These are phyloP conservation scores for Agapornis roseicollis DNA, from an alignment of 2,113 vertebrate genomes.

Conservation along the genomic window DNA sequence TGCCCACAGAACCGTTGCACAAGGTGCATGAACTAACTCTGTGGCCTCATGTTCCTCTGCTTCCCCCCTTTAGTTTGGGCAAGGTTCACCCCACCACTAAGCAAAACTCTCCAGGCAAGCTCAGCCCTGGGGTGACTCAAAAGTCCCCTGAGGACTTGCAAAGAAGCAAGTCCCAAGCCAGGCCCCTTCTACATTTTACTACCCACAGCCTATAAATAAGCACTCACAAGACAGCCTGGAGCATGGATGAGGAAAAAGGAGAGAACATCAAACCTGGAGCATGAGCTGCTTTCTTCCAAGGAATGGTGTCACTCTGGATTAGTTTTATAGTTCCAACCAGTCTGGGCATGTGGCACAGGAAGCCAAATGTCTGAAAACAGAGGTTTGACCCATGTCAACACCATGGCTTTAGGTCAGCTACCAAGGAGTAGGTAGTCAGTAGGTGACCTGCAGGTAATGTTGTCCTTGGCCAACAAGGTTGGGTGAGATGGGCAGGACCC, in stretches of 20 bases:
- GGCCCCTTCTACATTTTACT: background rate
- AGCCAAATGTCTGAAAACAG: background rate
- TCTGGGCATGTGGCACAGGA: background rate
- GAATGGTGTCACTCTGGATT: background rate
- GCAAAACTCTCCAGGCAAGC: background rate
- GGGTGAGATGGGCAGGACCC: background rate
- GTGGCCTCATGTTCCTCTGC: background rate
- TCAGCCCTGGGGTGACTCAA: background rate
- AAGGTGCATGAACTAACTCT: background rate
- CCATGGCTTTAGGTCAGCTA: background rate
- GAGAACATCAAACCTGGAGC: rapidly evolving
- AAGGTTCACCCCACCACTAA: background rate
- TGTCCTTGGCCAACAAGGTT: background rate
- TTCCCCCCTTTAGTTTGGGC: background rate
- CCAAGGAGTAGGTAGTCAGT: background rate
- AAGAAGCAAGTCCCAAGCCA: background rate
- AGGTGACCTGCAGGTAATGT: background rate
- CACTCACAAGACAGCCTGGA: rapidly evolving
- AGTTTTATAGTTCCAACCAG: background rate
- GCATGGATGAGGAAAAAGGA: background rate
- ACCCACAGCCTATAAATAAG: background rate
- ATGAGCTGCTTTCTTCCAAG: background rate
- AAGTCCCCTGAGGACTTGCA: background rate
- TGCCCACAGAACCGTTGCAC: background rate
- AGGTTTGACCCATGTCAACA: background rate